These are phyloP conservation scores for Drosophila algonquin DNA, from an alignment of 2,888 invertebrate species.

Conservation along the genomic window DNA sequence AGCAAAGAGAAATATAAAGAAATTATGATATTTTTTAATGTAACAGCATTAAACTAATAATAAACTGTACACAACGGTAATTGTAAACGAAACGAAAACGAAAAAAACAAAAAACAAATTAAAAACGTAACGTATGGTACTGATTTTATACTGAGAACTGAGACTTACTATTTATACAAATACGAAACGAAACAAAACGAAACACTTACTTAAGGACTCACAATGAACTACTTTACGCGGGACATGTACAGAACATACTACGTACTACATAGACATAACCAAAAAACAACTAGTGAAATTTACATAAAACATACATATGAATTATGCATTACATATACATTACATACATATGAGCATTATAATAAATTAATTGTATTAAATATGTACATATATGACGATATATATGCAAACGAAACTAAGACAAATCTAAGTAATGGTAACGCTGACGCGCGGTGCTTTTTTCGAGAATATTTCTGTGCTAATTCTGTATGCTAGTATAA, in stretches of 20 bases:
- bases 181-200: conserved; percentile 27
- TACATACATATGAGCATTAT: conserved; percentile 41
- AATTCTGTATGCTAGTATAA: conserved; percentile 43
- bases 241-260: conserved; percentile 26
- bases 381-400: conserved; percentile 22
- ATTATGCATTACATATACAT: conserved; percentile 26
- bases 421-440: conserved; percentile 41
- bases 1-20: conserved; percentile 28
- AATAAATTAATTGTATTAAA: conserved; percentile 44
- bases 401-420: conserved; percentile 20
- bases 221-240: conserved; percentile 46
- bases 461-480: conserved; percentile 33
- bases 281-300: conserved; percentile 67
- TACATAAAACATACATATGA: conserved; percentile 60
- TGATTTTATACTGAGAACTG: conserved; percentile 80
- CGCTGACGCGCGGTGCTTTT: conserved; percentile 75
- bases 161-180: conserved; percentile 73
- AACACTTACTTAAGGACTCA: conserved; percentile 64
- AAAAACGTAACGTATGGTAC: conserved; percentile 70
- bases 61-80: conserved; percentile 39
- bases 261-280: conserved; percentile 44
- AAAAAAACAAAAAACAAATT: conserved; percentile 46
- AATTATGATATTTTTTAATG: conserved; percentile 56
- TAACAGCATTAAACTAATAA: conserved; percentile 42
- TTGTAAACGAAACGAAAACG: conserved; percentile 33